Conservation (phyloP, 2,888 invertebrate genomes). For the Piscicola geometra region DNA sequence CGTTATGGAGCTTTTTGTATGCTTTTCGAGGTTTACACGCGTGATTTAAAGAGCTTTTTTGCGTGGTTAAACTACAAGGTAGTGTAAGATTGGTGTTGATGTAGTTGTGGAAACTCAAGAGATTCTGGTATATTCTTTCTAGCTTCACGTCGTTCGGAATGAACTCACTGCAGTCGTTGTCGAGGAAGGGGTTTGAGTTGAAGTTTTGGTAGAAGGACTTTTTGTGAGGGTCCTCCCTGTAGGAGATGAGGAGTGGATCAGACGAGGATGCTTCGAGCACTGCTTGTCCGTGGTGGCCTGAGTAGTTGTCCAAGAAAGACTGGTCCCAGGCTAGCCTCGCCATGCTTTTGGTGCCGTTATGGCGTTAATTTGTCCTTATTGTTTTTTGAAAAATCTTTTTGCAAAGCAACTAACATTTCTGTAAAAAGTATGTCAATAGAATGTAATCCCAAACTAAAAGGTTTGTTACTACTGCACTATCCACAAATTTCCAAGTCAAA, state of each 20-base stretch:
- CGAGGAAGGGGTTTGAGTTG: neutral
- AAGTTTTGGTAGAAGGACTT: neutral
- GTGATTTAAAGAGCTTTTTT: neutral
- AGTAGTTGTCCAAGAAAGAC: slow-evolving; percentile 13
- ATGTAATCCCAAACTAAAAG: too few relatives aligned
- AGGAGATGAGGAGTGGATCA: neutral
- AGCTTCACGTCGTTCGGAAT: neutral
- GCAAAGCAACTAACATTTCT: too few relatives aligned
- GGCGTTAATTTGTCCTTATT: too few relatives aligned
- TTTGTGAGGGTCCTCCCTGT: neutral
- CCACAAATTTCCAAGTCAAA: too few relatives aligned
- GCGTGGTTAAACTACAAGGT: neutral
- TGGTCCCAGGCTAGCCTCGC: slow-evolving; percentile 31
- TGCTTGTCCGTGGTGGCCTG: neutral
- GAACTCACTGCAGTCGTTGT: neutral
- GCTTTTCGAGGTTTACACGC: neutral
- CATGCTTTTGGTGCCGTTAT: too few relatives aligned
- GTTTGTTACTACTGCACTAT: too few relatives aligned
- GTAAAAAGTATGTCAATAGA: too few relatives aligned
- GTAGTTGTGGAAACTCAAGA: neutral
- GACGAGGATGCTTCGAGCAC: neutral
- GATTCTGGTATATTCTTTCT: neutral
- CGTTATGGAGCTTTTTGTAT: neutral
- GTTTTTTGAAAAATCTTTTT: too few relatives aligned
- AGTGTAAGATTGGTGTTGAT: neutral